Conservation (phyloP, 1,140 invertebrate species). For the Laupala kohalensis region DNA sequence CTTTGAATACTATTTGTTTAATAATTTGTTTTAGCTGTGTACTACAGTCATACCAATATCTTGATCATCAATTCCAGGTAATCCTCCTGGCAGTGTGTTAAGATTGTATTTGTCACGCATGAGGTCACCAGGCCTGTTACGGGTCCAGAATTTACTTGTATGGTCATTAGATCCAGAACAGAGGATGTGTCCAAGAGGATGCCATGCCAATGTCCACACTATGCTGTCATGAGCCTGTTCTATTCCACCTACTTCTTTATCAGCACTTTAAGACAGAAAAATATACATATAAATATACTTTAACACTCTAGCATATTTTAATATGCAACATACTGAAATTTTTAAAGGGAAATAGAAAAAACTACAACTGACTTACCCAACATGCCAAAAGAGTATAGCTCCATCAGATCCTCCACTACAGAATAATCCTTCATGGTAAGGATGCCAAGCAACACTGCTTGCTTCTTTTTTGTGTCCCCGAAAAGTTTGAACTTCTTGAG, state of each 20-base stretch:
- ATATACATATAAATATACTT: not conserved
- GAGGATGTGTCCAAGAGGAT: constrained; percentile 95
- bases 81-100: constrained; percentile 75
- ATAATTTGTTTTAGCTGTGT: too few species aligned
- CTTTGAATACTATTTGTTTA: too few species aligned
- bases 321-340: too few species aligned
- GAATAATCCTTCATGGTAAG: constrained; percentile 90
- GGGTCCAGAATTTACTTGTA: constrained; percentile 97
- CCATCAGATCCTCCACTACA: constrained; percentile 95
- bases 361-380: constrained; percentile 64
- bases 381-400: constrained; percentile 96
- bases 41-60: constrained; percentile 41
- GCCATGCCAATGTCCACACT: constrained; percentile 98
- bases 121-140: constrained; percentile 93
- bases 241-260: constrained; percentile 95
- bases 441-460: constrained; percentile 95
- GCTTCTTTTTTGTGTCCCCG: constrained; percentile 98
- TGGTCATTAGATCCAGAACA: constrained; percentile 98
- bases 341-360: too few species aligned
- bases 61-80: constrained; percentile 53
- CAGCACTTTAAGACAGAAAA: constrained; percentile 51
- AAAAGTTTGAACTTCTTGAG: constrained; percentile 86
- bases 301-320: too few species aligned
- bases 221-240: constrained; percentile 98
- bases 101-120: constrained; percentile 96